phyloP scores from a whole-genome alignment of 2,113 vertebrate genomes.

The Falco punctatus region DNA sequence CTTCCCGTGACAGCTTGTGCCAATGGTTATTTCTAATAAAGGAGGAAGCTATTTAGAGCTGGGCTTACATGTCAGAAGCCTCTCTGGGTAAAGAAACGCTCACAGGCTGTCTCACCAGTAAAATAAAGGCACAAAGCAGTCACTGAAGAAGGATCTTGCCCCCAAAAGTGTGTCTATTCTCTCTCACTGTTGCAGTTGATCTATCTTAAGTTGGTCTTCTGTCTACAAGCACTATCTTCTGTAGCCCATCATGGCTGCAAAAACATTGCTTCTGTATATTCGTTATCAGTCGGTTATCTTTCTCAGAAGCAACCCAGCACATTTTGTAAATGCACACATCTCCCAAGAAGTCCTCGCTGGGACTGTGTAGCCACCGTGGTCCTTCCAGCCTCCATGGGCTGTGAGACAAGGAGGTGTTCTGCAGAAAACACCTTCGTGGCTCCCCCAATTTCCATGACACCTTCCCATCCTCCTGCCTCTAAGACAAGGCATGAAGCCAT shows the following conservation, averaged over 20 bases:
- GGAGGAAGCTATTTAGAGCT: conserved; percentile 24
- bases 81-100: neutral
- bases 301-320: neutral
- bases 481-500: neutral
- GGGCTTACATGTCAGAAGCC: neutral
- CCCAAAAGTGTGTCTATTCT: neutral
- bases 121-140: neutral
- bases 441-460: fast-evolving
- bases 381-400: neutral
- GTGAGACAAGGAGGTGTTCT: neutral
- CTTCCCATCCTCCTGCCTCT: neutral
- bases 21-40: conserved; percentile 44
- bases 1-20: conserved; percentile 51
- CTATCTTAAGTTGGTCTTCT: neutral
- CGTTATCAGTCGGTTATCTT: neutral
- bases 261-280: neutral
- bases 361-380: neutral
- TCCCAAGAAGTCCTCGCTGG: neutral
- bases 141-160: neutral
- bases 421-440: neutral
- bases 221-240: neutral
- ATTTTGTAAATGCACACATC: neutral
- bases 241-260: neutral
- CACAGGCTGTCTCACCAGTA: neutral
- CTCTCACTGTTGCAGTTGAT: neutral